phyloP scores from a whole-genome alignment of 2,888 invertebrate species.

The Ophion costatus region DNA sequence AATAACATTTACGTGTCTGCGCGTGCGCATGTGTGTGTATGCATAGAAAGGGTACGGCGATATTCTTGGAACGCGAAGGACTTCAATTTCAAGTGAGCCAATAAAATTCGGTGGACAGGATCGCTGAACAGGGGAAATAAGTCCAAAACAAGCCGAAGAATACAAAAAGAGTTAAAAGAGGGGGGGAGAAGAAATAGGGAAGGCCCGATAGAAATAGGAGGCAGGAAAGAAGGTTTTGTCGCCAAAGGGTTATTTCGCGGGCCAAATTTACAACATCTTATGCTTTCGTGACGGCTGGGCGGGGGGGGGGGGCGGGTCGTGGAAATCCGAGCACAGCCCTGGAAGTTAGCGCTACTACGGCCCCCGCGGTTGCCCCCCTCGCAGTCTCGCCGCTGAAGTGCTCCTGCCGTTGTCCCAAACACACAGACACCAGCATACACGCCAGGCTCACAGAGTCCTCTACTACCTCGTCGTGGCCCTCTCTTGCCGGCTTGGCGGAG shows the following conservation, averaged over 20 bases:
- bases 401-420: conserved; percentile 56
- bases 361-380: conserved; percentile 66
- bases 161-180: conserved; percentile 16
- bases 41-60: conserved; percentile 57
- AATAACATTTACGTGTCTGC: background rate
- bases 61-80: conserved; percentile 72
- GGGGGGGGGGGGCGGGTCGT: conserved; percentile 62
- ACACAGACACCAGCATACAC: conserved; percentile 9
- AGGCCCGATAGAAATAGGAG: conserved; percentile 24
- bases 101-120: conserved; percentile 70
- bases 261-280: conserved; percentile 51
- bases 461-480: conserved; percentile 54
- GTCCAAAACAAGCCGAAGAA: conserved; percentile 33
- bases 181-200: conserved; percentile 24
- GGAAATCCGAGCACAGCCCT: conserved; percentile 76
- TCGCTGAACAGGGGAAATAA: conserved; percentile 61
- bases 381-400: conserved; percentile 66
- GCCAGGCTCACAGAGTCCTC: conserved; percentile 52
- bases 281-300: background rate
- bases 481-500: conserved; percentile 70
- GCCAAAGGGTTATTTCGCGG: conserved; percentile 47
- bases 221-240: conserved; percentile 45
- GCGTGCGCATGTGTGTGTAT: background rate
- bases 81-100: conserved; percentile 73
- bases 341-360: conserved; percentile 64